Base-by-base conservation (phyloP, 2,888 invertebrate genomes). In the Nomada flava region DNA sequence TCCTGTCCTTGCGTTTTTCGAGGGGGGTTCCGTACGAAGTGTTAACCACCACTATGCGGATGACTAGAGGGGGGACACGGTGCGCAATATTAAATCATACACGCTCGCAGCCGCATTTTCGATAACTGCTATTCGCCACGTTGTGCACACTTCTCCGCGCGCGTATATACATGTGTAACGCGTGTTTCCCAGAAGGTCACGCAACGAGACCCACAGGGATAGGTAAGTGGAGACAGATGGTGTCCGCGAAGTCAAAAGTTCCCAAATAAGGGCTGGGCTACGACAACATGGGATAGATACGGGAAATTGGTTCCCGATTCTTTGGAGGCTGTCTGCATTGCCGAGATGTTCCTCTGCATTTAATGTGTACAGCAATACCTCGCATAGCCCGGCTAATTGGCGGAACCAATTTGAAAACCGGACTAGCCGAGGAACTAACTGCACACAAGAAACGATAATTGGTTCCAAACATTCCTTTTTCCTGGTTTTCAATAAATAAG, bases 241-340 rank as follows among this genome's bases (percentile, higher is more conserved):
- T 83, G 79, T 78, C 79, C 87, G 88, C 84, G 83, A 89, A 92
- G 93, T 93, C 92, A 93, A 93, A 92, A 92, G 92, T 91, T 91
- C 89, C 89, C 88, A 84, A 91, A 91, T 89, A 90, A 91, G 88
- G 89, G 89, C 87, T 88, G 76, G 85, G 88, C 57, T 91, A 87
- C 87, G 89, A 91, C 90, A 91, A 91, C 90, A 91, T 85, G 64
- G 85, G 70, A 77, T 70, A 83, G 71, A 85, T 87, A 85, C 84
- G 83, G 83, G 83, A 84, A 91, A 90, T 91, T 89, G 89, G 82
- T 76, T 78, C 78, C 80, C 86, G 83, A 88, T 80, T 76, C 50
- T 77, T n/a, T 23, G 65, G 26, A 52, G 57, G 36, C 65, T 67
- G 76, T 76, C 71, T 62, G 62, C 71, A 53, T 67, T 60, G 59